phyloP scores from a whole-genome alignment of 30 jellyfish, hydroid and myxozoan genomes.

The Aurelia coerulea region DNA sequence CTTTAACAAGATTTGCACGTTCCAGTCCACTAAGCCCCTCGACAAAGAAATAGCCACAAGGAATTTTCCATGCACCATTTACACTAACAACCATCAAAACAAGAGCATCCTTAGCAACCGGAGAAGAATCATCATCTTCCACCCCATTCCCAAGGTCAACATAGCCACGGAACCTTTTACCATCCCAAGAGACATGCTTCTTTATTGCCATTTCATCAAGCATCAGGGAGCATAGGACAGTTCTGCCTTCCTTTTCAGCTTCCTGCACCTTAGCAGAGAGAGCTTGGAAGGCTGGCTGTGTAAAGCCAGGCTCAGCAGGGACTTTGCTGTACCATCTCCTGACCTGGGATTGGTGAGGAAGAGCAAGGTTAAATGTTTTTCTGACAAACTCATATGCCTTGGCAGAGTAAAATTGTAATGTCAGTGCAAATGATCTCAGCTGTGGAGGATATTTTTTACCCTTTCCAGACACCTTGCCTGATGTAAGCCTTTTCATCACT shows the following conservation, averaged over 20 bases:
- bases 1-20: conserved; percentile 58
- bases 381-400: conserved; percentile 61
- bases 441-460: conserved; percentile 37
- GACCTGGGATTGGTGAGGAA: conserved; percentile 60
- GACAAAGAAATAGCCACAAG: conserved; percentile 45
- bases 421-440: conserved; percentile 37
- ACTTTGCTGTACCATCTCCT: conserved; percentile 49
- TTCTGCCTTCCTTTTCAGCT: conserved; percentile 2
- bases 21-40: conserved; percentile 65
- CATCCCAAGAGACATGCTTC: conserved; percentile 63
- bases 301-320: conserved; percentile 72
- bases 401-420: conserved; percentile 64
- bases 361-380: conserved; percentile 21
- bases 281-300: conserved; percentile 56
- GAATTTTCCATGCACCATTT: conserved; percentile 67
- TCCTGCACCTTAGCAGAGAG: conserved; percentile 7
- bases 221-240: conserved; percentile 5
- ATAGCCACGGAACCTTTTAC: conserved; percentile 36
- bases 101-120: conserved; percentile 49
- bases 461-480: conserved; percentile 35
- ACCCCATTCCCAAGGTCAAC: conserved; percentile 57
- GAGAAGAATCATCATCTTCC: conserved; percentile 46
- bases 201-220: conserved; percentile 44
- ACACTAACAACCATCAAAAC: conserved; percentile 47
- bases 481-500: conserved; percentile 40